These are phyloP conservation scores for Geopemphigus sp. DNA, from an alignment of 1,140 invertebrate genomes.

Conservation along the genomic window DNA sequence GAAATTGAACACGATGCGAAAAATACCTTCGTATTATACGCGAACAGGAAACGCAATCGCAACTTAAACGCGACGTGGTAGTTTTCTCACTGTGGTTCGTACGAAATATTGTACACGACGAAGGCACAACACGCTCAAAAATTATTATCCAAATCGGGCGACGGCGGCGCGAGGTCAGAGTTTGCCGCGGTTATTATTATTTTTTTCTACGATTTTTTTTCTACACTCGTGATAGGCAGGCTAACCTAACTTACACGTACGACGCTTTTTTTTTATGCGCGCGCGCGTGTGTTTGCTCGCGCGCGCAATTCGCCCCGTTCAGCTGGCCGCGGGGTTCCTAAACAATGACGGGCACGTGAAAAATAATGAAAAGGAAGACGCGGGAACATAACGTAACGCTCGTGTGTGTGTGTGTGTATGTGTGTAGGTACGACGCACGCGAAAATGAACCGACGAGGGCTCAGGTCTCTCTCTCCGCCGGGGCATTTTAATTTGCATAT, in stretches of 20 bases:
- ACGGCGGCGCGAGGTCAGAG: too few relatives aligned
- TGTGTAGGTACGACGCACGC: background rate
- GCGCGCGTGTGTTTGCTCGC: background rate
- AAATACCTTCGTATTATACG: too few relatives aligned
- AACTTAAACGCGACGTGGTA: too few relatives aligned
- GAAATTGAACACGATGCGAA: too few relatives aligned
- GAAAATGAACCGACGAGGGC: background rate
- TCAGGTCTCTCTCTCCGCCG: background rate
- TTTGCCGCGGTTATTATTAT: background rate
- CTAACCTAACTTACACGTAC: too few relatives aligned
- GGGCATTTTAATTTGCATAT: conserved; percentile 38
- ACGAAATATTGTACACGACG: too few relatives aligned
- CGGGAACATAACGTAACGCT: background rate
- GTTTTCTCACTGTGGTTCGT: too few relatives aligned
- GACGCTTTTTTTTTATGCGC: too few relatives aligned
- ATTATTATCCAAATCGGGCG: too few relatives aligned
- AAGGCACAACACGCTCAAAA: too few relatives aligned
- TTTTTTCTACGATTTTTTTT: background rate
- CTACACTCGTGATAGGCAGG: too few relatives aligned
- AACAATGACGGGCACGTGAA: conserved; percentile 24
- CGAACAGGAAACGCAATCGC: too few relatives aligned
- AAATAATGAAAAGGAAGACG: conserved; percentile 37
- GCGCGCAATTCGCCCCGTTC: conserved; percentile 12
- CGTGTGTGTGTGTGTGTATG: background rate
- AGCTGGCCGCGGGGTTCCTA: conserved; percentile 20